These are phyloP conservation scores for Hyles vespertilio DNA, from an alignment of 1,140 invertebrate genomes.

Conservation along the genomic window DNA sequence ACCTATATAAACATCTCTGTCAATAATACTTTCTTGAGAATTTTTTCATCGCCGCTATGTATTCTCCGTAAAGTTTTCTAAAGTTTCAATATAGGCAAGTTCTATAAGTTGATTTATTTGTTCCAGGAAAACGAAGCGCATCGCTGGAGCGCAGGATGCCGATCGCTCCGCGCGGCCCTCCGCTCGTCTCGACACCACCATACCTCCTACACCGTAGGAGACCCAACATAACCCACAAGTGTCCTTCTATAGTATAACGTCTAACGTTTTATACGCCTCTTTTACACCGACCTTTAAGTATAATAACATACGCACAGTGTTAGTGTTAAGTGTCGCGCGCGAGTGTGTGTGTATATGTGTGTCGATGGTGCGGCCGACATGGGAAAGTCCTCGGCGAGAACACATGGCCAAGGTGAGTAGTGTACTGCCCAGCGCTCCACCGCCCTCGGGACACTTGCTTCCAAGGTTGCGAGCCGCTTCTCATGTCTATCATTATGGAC, in stretches of 20 bases:
- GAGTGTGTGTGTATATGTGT: conserved; percentile 60
- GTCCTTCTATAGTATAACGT: conserved; percentile 68
- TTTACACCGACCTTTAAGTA: conserved; percentile 69
- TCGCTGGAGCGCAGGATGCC: conserved; percentile 60
- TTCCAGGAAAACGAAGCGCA: conserved; percentile 54
- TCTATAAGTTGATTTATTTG: conserved; percentile 19
- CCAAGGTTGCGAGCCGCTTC: conserved; percentile 25
- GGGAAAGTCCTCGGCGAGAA: conserved; percentile 76
- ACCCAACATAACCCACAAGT: conserved; percentile 62
- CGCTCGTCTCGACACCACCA: conserved; percentile 50
- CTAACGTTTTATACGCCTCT: conserved; percentile 69
- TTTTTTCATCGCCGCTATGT: no score
- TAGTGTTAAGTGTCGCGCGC: conserved; percentile 59
- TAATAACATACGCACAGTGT: conserved; percentile 49
- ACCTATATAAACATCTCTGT: no score
- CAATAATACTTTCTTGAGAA: no score
- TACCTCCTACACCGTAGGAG: conserved; percentile 58
- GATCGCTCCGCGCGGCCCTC: conserved; percentile 63
- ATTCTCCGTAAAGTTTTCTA: no score
- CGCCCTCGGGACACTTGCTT: conserved; percentile 33
- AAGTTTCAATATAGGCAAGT: no score
- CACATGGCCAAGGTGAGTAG: conserved; percentile 74
- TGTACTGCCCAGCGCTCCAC: conserved; percentile 14
- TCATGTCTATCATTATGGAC: background rate
- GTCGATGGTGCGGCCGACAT: conserved; percentile 74